Evolutionary conservation across 92 coral and sea anemone genomes (phyloP).

Genomic region (Chrysogorgia sp.): DNA sequence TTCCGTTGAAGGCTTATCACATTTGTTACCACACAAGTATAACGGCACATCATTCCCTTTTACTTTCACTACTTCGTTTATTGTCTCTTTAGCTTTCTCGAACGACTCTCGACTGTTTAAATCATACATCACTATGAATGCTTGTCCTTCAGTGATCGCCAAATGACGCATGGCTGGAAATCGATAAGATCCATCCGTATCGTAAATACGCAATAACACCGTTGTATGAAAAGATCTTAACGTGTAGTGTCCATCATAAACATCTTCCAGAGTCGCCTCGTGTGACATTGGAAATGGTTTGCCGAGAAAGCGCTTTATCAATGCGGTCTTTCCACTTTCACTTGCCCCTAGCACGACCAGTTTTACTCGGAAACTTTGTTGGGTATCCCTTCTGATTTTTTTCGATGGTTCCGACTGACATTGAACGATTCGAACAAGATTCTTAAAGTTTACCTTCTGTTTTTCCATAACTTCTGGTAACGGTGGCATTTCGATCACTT

Average conservation of each 20-base stretch:
- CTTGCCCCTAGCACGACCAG: conserved; percentile 34
- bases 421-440: conserved; percentile 36
- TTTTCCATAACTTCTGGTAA: conserved; percentile 38
- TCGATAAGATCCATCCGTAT: conserved; percentile 41
- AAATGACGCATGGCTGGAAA: conserved; percentile 43
- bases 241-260: conserved; percentile 40
- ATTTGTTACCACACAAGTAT: conserved; percentile 35
- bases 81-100: conserved; percentile 14
- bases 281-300: conserved; percentile 31
- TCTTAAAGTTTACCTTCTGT: conserved; percentile 35
- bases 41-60: conserved; percentile 16
- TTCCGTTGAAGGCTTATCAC: conserved; percentile 33
- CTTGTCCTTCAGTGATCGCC: conserved; percentile 45
- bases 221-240: conserved; percentile 36
- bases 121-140: conserved; percentile 38
- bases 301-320: conserved; percentile 43
- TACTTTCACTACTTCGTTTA: conserved; percentile 13
- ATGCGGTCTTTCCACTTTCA: conserved; percentile 32
- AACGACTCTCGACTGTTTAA: conserved; percentile 38
- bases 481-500: conserved; percentile 13
- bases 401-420: conserved; percentile 31
- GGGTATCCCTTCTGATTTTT: conserved; percentile 10
- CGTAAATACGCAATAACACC: conserved; percentile 32
- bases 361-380: conserved; percentile 44
- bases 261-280: conserved; percentile 38